These are phyloP conservation scores for Anorthoa munda DNA, from an alignment of 2,888 invertebrate species.

Conservation along the genomic window DNA sequence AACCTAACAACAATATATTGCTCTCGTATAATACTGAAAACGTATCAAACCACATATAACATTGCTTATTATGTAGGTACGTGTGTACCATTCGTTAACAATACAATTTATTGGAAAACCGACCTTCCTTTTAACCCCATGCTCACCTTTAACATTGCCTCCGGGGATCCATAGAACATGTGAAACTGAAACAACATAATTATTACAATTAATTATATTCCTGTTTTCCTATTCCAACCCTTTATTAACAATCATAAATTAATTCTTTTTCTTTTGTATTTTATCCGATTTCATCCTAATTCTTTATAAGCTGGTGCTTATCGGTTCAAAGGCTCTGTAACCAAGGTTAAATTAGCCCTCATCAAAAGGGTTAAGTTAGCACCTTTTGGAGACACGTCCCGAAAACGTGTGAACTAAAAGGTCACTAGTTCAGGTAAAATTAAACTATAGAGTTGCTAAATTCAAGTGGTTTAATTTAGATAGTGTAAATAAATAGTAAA, in stretches of 20 bases:
- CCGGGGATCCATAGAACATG: background rate
- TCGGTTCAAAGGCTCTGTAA: constrained; percentile 10
- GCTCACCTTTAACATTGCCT: background rate
- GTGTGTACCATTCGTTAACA: background rate
- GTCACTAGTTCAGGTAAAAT: constrained; percentile 11
- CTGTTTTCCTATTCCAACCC: background rate
- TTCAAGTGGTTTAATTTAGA: background rate
- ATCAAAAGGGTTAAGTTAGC: background rate
- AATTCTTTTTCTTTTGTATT: background rate
- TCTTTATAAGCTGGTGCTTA: background rate
- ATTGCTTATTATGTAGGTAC: background rate
- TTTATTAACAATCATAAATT: background rate
- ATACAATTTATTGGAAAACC: constrained; percentile 16
- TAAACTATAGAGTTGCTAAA: constrained; percentile 3
- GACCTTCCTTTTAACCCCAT: background rate
- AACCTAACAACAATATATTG: background rate
- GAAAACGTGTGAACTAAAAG: constrained; percentile 6
- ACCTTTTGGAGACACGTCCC: background rate
- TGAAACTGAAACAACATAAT: constrained; percentile 14
- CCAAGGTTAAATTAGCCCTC: constrained; percentile 2
- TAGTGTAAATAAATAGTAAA: no score
- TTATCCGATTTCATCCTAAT: background rate
- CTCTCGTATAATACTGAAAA: background rate
- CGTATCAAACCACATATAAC: background rate
- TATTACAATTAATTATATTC: constrained; percentile 4